Conservation (phyloP, 2,113 vertebrate species). For the Emydocephalus ijimae region DNA sequence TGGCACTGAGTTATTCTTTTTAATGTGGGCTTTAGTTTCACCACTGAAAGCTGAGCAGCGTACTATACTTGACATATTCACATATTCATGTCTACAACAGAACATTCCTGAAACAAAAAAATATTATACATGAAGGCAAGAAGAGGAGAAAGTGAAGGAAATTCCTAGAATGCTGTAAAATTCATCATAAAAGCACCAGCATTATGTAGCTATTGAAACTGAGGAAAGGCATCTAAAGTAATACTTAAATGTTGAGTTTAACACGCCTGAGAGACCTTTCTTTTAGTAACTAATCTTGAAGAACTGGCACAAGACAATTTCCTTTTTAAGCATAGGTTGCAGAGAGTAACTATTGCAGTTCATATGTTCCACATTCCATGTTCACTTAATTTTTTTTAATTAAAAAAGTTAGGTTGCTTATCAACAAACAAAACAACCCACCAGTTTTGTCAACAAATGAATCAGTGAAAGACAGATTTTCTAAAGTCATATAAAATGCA, state of each 20-base stretch:
- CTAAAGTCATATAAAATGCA: background rate
- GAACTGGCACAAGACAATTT: background rate
- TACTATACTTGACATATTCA: conserved; percentile 83
- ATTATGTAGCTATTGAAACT: conserved; percentile 37
- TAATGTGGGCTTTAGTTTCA: conserved; percentile 76
- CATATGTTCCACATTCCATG: background rate
- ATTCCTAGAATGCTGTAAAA: conserved; percentile 36
- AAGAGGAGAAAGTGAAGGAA: conserved; percentile 24
- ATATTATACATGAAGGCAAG: conserved; percentile 48
- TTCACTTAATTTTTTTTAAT: background rate
- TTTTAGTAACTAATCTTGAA: conserved; percentile 3
- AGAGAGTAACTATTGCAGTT: background rate
- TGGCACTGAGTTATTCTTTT: conserved; percentile 76
- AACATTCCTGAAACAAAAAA: conserved; percentile 78
- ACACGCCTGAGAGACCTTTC: conserved; percentile 30
- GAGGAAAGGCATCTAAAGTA: conserved; percentile 23
- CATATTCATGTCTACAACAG: conserved; percentile 87
- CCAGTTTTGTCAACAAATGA: background rate
- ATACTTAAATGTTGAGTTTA: conserved; percentile 35
- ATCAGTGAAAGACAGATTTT: background rate
- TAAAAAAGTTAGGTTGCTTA: background rate
- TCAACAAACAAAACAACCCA: background rate
- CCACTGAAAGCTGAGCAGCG: conserved; percentile 82
- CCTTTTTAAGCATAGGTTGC: no score
- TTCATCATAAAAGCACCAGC: conserved; percentile 52